Conservation (phyloP, 2,888 invertebrate species). For the Reticulitermes lucifugus region DNA sequence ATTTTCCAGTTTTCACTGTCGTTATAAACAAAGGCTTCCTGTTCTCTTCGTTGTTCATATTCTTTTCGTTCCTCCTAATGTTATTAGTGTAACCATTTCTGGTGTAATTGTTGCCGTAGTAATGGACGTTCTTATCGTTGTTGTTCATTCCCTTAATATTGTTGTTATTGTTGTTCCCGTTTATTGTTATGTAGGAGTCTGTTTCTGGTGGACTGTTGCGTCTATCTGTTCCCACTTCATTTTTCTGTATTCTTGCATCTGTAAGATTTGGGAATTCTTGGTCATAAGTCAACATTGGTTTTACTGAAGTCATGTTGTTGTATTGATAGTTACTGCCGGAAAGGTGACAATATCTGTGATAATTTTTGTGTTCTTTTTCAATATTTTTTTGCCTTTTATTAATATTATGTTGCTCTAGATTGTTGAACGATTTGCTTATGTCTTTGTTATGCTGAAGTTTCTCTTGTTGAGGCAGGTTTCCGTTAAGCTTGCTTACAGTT, state of each 20-base stretch:
- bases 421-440: constrained; percentile 34
- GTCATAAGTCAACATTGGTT: neutral
- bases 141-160: neutral
- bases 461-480: constrained; percentile 17
- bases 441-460: constrained; percentile 21
- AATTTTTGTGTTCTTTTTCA: constrained; percentile 32
- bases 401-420: neutral
- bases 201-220: neutral
- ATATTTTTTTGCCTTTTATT: constrained; percentile 3
- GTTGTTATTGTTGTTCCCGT: constrained; percentile 22
- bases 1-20: constrained; percentile 83
- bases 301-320: constrained; percentile 26
- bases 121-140: constrained; percentile 31
- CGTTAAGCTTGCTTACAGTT: constrained; percentile 6
- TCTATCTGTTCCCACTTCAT: neutral
- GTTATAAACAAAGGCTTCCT: constrained; percentile 74
- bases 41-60: constrained; percentile 31
- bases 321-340: constrained; percentile 8
- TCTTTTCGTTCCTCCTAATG: constrained; percentile 2
- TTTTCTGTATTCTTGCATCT: constrained; percentile 14
- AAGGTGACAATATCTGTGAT: constrained; percentile 37
- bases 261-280: neutral
- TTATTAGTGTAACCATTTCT: constrained; percentile 17
- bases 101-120: neutral
- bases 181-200: constrained; percentile 16